Evolutionary conservation across 23 tunicate genomes (phyloP).

Genomic region (Clavelina lepadiformis): DNA sequence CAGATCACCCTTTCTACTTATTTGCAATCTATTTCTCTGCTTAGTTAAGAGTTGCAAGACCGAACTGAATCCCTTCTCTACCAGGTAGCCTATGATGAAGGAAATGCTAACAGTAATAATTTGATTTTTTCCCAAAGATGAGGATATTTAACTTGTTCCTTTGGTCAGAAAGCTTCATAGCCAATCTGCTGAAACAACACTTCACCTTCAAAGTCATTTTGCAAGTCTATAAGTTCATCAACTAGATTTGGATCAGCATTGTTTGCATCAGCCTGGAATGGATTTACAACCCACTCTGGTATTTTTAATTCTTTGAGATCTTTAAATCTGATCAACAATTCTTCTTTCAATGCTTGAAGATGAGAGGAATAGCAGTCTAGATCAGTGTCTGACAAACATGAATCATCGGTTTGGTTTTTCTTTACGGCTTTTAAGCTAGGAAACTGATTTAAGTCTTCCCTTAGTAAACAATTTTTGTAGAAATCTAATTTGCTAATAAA

Average conservation of each 20-base stretch:
- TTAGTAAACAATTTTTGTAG: slow-evolving; percentile 15
- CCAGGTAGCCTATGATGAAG: slow-evolving; percentile 22
- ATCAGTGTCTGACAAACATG: neutral
- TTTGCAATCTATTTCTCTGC: slow-evolving; percentile 28
- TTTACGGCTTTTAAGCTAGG: slow-evolving; percentile 17
- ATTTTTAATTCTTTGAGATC: slow-evolving; percentile 10
- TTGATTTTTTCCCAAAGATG: slow-evolving; percentile 10
- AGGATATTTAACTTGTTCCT: slow-evolving; percentile 38
- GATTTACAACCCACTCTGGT: slow-evolving; percentile 27
- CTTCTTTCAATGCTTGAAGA: slow-evolving; percentile 6
- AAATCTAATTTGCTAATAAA: slow-evolving; percentile 14
- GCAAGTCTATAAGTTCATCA: slow-evolving; percentile 39
- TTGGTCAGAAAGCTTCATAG: slow-evolving; percentile 21
- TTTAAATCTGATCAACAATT: slow-evolving; percentile 17
- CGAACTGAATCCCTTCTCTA: slow-evolving; percentile 18
- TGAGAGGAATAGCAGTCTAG: slow-evolving; percentile 15
- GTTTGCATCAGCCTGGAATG: slow-evolving; percentile 24
- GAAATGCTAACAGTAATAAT: slow-evolving; percentile 19
- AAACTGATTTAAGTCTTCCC: slow-evolving; percentile 13
- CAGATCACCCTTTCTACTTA: slow-evolving; percentile 26
- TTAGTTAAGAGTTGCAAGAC: slow-evolving; percentile 23
- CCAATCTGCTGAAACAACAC: slow-evolving; percentile 15
- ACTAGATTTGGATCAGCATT: slow-evolving; percentile 23
- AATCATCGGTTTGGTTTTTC: slow-evolving; percentile 23
- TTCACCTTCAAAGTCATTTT: slow-evolving; percentile 37